These are phyloP conservation scores for Meleagris gallopavo DNA, from an alignment of 2,113 vertebrate species.

Conservation along the genomic window DNA sequence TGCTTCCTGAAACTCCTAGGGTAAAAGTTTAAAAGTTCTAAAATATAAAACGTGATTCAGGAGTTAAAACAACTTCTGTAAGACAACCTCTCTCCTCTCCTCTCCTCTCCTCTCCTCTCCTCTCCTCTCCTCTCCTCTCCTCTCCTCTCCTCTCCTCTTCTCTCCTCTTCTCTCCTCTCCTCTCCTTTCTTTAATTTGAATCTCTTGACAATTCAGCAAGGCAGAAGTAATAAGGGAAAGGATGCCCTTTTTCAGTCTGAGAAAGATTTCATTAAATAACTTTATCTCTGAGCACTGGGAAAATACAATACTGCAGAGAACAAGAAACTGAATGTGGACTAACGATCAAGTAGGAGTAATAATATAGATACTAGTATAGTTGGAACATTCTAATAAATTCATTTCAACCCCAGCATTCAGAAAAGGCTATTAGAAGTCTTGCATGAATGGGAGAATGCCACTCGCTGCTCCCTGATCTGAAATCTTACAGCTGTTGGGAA, in stretches of 20 bases:
- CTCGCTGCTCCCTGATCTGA: neutral
- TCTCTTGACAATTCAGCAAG: neutral
- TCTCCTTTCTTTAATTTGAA: neutral
- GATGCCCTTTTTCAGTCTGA: neutral
- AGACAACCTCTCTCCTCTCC: too few species aligned
- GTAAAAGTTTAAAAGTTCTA: neutral
- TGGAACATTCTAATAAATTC: neutral
- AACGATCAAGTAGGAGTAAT: neutral
- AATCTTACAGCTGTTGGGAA: neutral
- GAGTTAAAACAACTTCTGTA: neutral
- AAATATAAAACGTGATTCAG: neutral
- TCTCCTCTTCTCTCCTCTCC: too few species aligned
- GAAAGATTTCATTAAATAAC: neutral
- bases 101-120: too few species aligned
- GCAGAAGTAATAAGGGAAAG: neutral
- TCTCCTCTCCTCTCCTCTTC: too few species aligned
- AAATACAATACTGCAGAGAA: neutral
- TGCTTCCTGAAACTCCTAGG: neutral
- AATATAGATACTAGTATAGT: neutral
- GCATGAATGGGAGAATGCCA: neutral
- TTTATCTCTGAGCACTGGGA: neutral
- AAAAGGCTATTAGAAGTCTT: neutral
- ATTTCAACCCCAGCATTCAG: neutral
- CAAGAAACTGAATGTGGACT: neutral
- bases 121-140: too few species aligned